A percentile compares a stretch with the other conserved stretches of the same genome.
Conservation (phyloP, 2,797 vertebrate species). For the Borostomias antarcticus region DNA sequence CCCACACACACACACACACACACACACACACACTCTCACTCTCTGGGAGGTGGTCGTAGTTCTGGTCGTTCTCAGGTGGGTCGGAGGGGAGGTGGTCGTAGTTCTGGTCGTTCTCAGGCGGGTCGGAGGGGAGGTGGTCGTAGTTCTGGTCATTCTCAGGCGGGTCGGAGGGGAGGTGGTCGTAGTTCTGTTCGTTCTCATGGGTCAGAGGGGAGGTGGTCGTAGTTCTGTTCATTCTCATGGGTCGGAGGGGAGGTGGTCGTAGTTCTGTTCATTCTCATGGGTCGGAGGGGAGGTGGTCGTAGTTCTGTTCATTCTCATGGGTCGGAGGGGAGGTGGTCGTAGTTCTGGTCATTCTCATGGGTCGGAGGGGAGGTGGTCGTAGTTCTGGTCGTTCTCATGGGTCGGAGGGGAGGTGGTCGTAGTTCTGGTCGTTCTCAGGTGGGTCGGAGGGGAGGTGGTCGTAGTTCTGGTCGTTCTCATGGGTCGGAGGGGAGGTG, state of each 20-base stretch:
- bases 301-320: constrained; percentile 62
- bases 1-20: no score
- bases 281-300: constrained; percentile 53
- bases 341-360: constrained; percentile 60
- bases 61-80: constrained; percentile 52
- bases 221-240: constrained; percentile 62
- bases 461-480: constrained; percentile 51
- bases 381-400: constrained; percentile 60
- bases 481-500: no score
- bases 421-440: constrained; percentile 67
- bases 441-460: no score
- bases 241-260: constrained; percentile 53
- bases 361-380: constrained; percentile 55
- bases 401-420: constrained; percentile 55
- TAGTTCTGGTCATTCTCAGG: constrained; percentile 65
- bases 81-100: constrained; percentile 67
- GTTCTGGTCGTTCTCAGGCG: constrained; percentile 15
- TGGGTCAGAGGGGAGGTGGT: constrained; percentile 53
- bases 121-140: constrained; percentile 54
- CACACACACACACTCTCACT: no score
- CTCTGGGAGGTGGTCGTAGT: no score
- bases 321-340: constrained; percentile 53
- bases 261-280: constrained; percentile 62
- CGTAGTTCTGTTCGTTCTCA: constrained; percentile 62
- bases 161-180: constrained; percentile 53